Conservation (phyloP, 2,113 vertebrate species). For the Burhinus oedicnemus region DNA sequence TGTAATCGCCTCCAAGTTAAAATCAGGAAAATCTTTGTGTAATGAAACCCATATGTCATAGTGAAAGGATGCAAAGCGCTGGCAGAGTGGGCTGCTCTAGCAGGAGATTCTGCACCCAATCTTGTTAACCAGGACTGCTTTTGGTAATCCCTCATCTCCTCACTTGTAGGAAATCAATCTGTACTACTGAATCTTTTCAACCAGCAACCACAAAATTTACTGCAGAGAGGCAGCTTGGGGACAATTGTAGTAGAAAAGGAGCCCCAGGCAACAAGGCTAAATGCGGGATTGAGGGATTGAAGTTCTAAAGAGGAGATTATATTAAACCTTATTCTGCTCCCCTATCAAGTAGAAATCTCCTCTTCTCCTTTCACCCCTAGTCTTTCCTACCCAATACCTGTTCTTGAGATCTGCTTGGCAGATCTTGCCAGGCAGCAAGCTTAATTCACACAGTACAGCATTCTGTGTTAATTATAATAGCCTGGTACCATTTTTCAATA, state of each 20-base stretch:
- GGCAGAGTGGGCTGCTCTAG: conserved; percentile 78
- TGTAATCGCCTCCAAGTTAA: conserved; percentile 80
- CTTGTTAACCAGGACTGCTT: conserved; percentile 80
- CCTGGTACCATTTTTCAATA: conserved; percentile 3
- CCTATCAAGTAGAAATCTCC: conserved; percentile 40
- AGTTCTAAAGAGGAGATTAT: conserved; percentile 71
- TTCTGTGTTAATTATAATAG: conserved; percentile 38
- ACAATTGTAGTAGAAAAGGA: conserved; percentile 66
- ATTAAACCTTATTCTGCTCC: conserved; percentile 68
- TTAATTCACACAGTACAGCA: neutral
- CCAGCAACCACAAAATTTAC: conserved; percentile 78
- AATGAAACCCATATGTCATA: conserved; percentile 84
- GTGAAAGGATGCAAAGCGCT: conserved; percentile 76
- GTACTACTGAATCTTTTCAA: conserved; percentile 78
- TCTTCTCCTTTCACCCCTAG: conserved; percentile 46
- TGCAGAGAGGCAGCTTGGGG: conserved; percentile 74
- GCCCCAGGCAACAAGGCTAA: conserved; percentile 75
- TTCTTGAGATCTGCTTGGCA: conserved; percentile 10
- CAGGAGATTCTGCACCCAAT: conserved; percentile 79
- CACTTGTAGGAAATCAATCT: conserved; percentile 82
- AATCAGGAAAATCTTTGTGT: conserved; percentile 80
- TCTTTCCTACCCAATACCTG: conserved; percentile 42
- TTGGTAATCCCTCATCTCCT: conserved; percentile 82
- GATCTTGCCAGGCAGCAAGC: neutral
- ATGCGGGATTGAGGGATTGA: conserved; percentile 72